Base-by-base conservation (phyloP, 2,797 vertebrate species). In the Intellagama lesueurii region DNA sequence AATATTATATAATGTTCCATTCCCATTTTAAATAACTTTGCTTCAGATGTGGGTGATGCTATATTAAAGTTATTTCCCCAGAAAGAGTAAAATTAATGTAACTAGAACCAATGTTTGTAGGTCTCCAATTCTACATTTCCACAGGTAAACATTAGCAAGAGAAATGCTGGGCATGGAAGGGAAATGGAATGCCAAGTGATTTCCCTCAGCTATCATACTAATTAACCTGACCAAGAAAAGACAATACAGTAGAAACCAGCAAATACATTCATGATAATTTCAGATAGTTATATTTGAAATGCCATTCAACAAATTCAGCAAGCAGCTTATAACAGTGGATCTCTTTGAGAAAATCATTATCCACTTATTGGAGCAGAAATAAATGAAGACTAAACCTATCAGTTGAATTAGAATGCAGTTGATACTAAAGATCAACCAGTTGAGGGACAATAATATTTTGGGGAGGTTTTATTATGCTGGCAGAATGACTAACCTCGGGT, bases 101-200 rank as follows among this genome's bases (percentile, higher is more conserved):
- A 89, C 47, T 89, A 68, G 82, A 76, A 83, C 1, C 92, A 88
- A 78, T n/a, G 12, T 80, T 91, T 91, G 88, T 85, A 82, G 75
- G 89, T 81, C 73, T 47, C 75, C 47, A 77, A 77, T 86, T 72
- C 90, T 64, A 87, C 87, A 94, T 91, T 91, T 91, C 56, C 35
- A 47, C 40, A 60, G 87, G n/a, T 69, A 94, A 90, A 92, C 89
- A 94, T 94, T 95, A 92, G 83, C 52, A 89, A 44, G 35, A 90
- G 91, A 89, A 91, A 86, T 80, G 1, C 47, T 87, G 92, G 73
- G 80, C 60, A 4, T 6, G 69, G 92, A 1, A 84, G 6, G 64
- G 81, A 90, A 91, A 83, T 66, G 79, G 56, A 92, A 80, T 85
- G 69, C 28, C 64, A 47, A 4, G 81, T 87, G 77, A 88, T 93